Evolutionary conservation across 1,140 invertebrate species (phyloP), one percentile per base, ranked within the genome.

Genomic region (Drosophila nigrodunni): DNA sequence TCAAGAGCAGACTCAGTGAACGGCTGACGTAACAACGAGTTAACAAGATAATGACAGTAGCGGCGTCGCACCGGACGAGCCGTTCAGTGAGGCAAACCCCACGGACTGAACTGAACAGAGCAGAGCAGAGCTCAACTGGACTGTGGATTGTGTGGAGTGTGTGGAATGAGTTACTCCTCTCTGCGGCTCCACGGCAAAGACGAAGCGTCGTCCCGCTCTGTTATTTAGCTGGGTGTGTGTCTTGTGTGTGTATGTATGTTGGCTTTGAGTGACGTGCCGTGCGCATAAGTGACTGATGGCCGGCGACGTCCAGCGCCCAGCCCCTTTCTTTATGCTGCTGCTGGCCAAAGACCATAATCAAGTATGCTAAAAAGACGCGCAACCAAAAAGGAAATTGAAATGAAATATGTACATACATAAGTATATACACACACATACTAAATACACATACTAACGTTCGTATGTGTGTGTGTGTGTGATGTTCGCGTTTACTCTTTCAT

Each of bases 21-120:
- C 65, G 80, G 64, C 83, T 87, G 83, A 87, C 83, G 83, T 87
- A 87, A 87, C 83, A 87, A 88, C 83, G 82, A 87, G 83, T 87
- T 87, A 87, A 87, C 83, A 87, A 87, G 83, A 87, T 87, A 87
- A 87, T 87, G 85, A 87, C 83, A 87, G 83, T 87, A 88, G 83
- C 83, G 71, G 73, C 72, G 80, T 81, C 72, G 65, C 66, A 81
- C 65, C 77, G 80, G 69, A 79, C 73, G 79, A 79, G 72, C 77
- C 59, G 67, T 62, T 69, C 37, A 43, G 44, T 55, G 44, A 57
- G 54, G 30, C 50, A 25, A 34, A 35, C 50, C 50, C 61, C 61
- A 49, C 61, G 25, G 52, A 55, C 15, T 30, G 15, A 34, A 55
- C 35, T 13, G 5, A n/a, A 43, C 25, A 0, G 25, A 30, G 25